Conservation (phyloP, 1,140 invertebrate genomes). For the Propsilocerus akamusi region DNA sequence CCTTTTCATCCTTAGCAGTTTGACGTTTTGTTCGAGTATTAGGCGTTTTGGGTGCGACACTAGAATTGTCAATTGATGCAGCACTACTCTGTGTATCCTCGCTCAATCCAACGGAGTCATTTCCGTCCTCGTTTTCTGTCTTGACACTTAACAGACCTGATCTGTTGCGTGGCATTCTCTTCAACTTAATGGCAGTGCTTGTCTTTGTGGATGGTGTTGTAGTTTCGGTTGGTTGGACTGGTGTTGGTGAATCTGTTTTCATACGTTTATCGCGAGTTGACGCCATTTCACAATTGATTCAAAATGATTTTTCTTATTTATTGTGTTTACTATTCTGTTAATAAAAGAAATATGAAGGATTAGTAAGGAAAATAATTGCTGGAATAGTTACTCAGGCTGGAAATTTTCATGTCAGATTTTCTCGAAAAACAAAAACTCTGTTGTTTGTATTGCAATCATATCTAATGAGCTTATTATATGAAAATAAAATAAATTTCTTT, state of each 20-base stretch:
- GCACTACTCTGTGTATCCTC: not conserved
- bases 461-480: not conserved
- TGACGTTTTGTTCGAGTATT: not conserved
- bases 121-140: not conserved
- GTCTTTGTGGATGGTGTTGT: not conserved
- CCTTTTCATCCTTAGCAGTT: not conserved
- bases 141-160: not conserved
- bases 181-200: not conserved
- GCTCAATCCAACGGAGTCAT: not conserved
- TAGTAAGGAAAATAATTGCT: no score
- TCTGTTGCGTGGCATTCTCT: not conserved
- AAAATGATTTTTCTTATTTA: not conserved
- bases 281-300: not conserved
- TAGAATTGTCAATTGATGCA: conserved; percentile 1
- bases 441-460: not conserved
- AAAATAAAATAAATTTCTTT: not conserved
- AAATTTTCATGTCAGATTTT: not conserved
- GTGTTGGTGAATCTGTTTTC: not conserved
- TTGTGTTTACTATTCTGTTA: no score
- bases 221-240: not conserved
- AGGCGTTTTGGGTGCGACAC: not conserved
- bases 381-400: not conserved
- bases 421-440: not conserved
- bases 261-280: not conserved
- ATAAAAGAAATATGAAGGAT: no score